Base-by-base conservation (phyloP, 2,113 vertebrate species). In the Caranx ignobilis region DNA sequence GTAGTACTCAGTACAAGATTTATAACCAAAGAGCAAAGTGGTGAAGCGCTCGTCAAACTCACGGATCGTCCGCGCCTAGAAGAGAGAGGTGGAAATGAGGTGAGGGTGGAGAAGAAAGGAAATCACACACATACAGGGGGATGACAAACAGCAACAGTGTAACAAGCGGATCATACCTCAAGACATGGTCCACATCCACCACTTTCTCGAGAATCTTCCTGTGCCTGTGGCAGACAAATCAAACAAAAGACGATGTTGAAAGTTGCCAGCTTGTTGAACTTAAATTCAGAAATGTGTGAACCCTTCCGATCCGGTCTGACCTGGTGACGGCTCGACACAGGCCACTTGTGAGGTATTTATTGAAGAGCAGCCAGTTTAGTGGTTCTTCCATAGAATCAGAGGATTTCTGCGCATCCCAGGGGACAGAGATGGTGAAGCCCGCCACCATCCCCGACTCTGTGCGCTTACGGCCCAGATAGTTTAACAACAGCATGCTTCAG, bases 41-140 rank as follows among this genome's bases (percentile, higher is more conserved):
- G 96, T 96, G 1, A 47, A 96, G 72, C 94, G 94, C 59, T 96
- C 96, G 5, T 97, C 96, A 71, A 96, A 95, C 71, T 97, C 95
- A 2, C 93, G 92, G 82, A 96, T 93, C 0, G 95, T 94, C 12
- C 81, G 91, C 0, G 96, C 93, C 97, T 97, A 57, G 8, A 18
- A 3, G 0, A 6, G 13, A 35, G 2, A 35, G 2, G n/a, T n/a
- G 11, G 2, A 73, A 8, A 50, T 18, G 0, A 74, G 35, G 31
- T 52, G 2, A 80, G 0, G 4, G 4, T 4, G 8, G 0, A 39
- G 13, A 41, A 11, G 0, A 60, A 0, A 55, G 21, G 13, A 16
- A 60, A 39, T 54, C 18, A 74, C 3, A 74, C 3, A 69, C 37
- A 21, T 19, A 4, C 11, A 67, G 6, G 7, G 32, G 64, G 15